Conservation (phyloP, 2,888 invertebrate species). For the Hirtodrosophila confusa region DNA sequence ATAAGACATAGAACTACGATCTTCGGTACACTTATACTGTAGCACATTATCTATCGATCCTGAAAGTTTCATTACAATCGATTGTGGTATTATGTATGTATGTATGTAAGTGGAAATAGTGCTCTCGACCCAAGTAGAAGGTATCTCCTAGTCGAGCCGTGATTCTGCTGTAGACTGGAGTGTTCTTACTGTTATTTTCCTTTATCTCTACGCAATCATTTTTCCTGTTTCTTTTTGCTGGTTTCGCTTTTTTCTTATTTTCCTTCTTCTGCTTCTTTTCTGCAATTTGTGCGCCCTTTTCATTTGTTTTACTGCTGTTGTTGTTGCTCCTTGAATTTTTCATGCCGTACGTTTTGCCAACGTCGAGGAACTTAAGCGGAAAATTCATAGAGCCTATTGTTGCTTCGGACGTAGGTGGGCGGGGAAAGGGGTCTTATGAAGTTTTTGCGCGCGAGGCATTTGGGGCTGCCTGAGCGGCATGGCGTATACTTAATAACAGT, state of each 20-base stretch:
- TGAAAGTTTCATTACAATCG: too few species aligned
- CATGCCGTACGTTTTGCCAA: constrained; percentile 40
- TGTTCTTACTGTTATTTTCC: neutral
- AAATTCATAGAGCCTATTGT: constrained; percentile 55
- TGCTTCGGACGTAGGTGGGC: neutral
- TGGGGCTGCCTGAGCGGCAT: constrained; percentile 14
- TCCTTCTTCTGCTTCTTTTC: constrained; percentile 11
- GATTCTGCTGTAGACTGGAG: too few species aligned
- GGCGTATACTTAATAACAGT: constrained; percentile 65
- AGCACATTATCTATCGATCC: too few species aligned
- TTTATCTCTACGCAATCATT: constrained; percentile 36
- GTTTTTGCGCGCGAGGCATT: constrained; percentile 20
- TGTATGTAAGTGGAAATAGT: too few species aligned
- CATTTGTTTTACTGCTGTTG: constrained; percentile 40
- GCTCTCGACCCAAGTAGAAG: neutral
- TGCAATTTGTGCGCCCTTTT: constrained; percentile 35
- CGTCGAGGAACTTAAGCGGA: constrained; percentile 46
- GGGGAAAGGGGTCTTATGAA: neutral
- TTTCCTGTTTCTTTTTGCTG: constrained; percentile 27
- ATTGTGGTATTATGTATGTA: too few species aligned
- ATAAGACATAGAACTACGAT: too few species aligned
- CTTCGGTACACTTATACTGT: too few species aligned
- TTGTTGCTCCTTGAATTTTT: constrained; percentile 48
- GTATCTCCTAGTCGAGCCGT: neutral
- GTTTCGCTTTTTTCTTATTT: constrained; percentile 11